Conservation (phyloP, 2,797 vertebrate species). For the Parauchenoglanis punctatus region DNA sequence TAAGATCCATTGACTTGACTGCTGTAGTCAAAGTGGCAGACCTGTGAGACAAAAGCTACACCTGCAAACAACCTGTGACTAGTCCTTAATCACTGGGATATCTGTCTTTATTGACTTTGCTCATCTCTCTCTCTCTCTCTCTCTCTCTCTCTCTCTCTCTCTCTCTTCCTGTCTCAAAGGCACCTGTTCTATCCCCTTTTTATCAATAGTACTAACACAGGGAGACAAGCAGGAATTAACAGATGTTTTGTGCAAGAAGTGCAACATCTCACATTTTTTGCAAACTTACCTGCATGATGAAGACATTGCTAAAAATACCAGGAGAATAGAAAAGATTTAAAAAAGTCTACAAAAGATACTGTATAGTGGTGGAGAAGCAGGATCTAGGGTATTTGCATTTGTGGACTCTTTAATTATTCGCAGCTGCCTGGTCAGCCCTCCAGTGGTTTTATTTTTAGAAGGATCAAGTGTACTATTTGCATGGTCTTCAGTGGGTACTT, state of each 20-base stretch:
- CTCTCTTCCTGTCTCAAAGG: conserved; percentile 22
- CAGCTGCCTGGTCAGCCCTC: conserved; percentile 37
- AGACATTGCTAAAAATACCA: conserved; percentile 34
- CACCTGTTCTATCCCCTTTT: conserved; percentile 49
- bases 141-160: background rate
- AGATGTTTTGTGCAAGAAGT: conserved; percentile 55
- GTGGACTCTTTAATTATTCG: conserved; percentile 42
- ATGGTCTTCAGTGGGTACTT: conserved; percentile 8
- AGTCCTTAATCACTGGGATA: conserved; percentile 54
- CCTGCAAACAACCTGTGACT: conserved; percentile 45
- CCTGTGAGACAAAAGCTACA: conserved; percentile 45
- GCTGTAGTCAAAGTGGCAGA: conserved; percentile 48
- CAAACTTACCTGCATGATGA: conserved; percentile 52
- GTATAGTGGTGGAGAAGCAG: background rate
- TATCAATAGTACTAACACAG: conserved; percentile 47
- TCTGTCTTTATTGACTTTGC: conserved; percentile 50
- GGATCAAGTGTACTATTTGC: conserved; percentile 6
- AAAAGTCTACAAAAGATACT: background rate
- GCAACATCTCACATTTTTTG: conserved; percentile 31
- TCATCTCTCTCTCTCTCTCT: conserved; percentile 21
- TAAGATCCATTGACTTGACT: conserved; percentile 46
- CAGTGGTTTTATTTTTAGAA: conserved; percentile 57
- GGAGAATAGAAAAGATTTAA: background rate
- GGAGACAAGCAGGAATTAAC: conserved; percentile 37
- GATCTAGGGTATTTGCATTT: conserved; percentile 5